phyloP scores from a whole-genome alignment of 2,888 invertebrate genomes.

The Digitonthophagus gazella region DNA sequence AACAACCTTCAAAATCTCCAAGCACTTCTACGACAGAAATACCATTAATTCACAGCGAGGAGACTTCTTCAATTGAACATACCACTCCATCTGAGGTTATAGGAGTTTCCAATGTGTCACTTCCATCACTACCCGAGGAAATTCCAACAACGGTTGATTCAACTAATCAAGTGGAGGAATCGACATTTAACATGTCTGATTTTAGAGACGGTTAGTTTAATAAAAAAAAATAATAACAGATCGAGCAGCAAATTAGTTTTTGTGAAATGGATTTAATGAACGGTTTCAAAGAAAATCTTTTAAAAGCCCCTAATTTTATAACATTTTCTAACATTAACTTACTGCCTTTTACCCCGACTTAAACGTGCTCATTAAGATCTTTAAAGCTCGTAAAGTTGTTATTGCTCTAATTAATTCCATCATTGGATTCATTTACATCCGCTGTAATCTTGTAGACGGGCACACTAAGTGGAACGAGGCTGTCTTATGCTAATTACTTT shows the following conservation, averaged over 20 bases:
- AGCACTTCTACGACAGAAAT: conserved; percentile 35
- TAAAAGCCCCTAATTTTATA: neutral
- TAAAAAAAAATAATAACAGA: conserved; percentile 4
- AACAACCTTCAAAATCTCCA: conserved; percentile 35
- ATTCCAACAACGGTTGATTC: neutral
- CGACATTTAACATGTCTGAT: conserved; percentile 47
- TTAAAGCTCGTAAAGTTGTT: neutral
- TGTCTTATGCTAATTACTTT: neutral
- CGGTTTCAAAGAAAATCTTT: neutral
- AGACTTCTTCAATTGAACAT: conserved; percentile 20
- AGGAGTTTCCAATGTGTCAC: neutral
- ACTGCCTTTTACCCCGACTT: neutral
- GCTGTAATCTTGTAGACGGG: neutral
- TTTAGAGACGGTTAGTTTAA: conserved; percentile 47
- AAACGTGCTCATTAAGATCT: neutral
- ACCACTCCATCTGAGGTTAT: conserved; percentile 20
- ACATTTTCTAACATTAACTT: neutral
- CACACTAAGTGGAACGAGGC: neutral
- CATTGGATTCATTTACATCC: neutral
- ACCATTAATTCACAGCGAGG: conserved; percentile 27
- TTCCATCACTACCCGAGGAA: neutral
- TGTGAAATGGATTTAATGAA: neutral
- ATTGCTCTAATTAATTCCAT: neutral
- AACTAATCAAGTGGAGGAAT: neutral
- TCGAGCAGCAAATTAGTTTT: neutral